Base-by-base conservation (phyloP, 2,888 invertebrate genomes). In the Chymomyza procnemis region DNA sequence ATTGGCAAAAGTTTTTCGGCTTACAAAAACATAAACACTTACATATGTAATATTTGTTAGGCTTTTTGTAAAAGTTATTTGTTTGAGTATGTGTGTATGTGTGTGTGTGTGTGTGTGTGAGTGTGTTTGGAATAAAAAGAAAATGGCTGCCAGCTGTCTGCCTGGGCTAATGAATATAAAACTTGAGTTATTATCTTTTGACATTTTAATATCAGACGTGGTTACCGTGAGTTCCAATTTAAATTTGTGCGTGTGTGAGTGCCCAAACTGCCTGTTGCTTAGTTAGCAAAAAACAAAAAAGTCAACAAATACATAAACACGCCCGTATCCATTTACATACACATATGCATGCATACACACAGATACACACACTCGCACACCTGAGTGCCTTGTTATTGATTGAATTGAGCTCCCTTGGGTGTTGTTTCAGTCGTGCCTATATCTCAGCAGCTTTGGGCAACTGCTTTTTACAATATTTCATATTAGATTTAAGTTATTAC, bases 121-220 rank as follows among this genome's bases (percentile, higher is more conserved):
- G 18, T 50, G 18, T 19, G 50, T n/a, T 1, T 9, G 9, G 4
- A 6, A 18, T 8, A 5, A 19, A 50, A 50, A 18, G 50, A 50
- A 50, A 50, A 50, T 50, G 19, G 16, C 48, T 16, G 60, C 16
- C 34, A 46, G 8, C 46, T 50, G 59, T 22, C 16, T 56, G 59
- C 60, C 47, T 67, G 48, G 41, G 69, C 68, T 71, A 76, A 80
- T 78, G 71, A 75, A 69, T 73, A 48, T 64, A 64, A 60, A 77
- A 79, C 63, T 75, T 78, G 50, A 66, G 67, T 61, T 64, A 26
- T 48, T 21, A 61, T 71, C 56, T 65, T 80, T 78, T 78, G 79
- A 75, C 76, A 73, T 73, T 69, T 78, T 65, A 64, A 66, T 71
- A 75, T 52, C 54, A 60, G 61, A 61, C 22, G 41, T 19, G 34